These are phyloP conservation scores for Iguana delicatissima DNA, from an alignment of 2,797 vertebrate genomes.

Conservation along the genomic window DNA sequence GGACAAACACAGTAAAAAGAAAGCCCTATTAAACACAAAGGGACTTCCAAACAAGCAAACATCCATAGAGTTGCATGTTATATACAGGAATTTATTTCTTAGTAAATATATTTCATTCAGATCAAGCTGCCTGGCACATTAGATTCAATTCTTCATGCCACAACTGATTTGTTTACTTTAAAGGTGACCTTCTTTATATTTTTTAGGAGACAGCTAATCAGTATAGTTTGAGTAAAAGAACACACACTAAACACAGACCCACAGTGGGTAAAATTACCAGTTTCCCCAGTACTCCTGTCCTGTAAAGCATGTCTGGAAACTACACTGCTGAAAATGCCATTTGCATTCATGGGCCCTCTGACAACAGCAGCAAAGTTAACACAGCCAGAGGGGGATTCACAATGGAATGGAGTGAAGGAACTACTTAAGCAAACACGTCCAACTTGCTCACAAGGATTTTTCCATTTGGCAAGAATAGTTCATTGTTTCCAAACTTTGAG, in stretches of 20 bases:
- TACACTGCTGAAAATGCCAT: not conserved
- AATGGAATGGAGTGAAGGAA: not conserved
- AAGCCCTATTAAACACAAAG: not conserved
- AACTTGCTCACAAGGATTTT: constrained; percentile 3
- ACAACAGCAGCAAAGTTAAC: constrained; percentile 1
- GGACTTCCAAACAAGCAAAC: not conserved
- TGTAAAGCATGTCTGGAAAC: not conserved
- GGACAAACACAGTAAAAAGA: not conserved
- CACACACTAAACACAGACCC: not conserved
- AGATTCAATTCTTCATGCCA: not conserved
- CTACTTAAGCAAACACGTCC: constrained; percentile 5
- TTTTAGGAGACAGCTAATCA: not conserved
- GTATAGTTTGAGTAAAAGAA: not conserved
- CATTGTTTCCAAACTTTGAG: constrained; percentile 1
- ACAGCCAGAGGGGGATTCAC: not conserved
- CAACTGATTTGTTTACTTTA: constrained; percentile 28
- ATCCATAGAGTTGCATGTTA: not conserved
- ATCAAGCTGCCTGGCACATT: not conserved
- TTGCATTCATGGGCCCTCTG: not conserved
- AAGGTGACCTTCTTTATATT: constrained; percentile 6
- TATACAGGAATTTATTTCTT: not conserved
- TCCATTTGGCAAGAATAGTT: constrained; percentile 10
- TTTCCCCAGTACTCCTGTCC: not conserved
- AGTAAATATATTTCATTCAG: not conserved
- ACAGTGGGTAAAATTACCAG: not conserved